phyloP scores from a whole-genome alignment of 2,888 invertebrate genomes.

The Luffia ferchaultella region DNA sequence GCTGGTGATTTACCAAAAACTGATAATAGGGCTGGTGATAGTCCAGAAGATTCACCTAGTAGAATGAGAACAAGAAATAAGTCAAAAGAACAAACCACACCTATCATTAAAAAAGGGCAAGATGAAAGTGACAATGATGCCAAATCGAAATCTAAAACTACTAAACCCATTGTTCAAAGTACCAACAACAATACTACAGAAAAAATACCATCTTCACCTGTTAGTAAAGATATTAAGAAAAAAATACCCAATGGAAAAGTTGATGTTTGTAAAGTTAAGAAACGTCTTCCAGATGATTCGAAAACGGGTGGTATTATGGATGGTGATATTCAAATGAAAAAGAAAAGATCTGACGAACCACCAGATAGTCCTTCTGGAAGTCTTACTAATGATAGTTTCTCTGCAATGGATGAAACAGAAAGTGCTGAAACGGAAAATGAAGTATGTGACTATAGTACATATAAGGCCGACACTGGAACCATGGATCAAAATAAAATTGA shows the following conservation, averaged over 20 bases:
- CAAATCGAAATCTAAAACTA: slow-evolving; percentile 30
- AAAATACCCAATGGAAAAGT: slow-evolving; percentile 53
- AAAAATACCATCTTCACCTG: slow-evolving; percentile 42
- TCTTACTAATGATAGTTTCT: slow-evolving; percentile 85
- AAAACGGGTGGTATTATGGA: slow-evolving; percentile 68
- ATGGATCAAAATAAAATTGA: slow-evolving; percentile 42
- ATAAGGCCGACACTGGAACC: slow-evolving; percentile 49
- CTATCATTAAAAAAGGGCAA: slow-evolving; percentile 46
- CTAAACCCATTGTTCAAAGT: slow-evolving; percentile 24
- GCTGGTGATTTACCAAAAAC: slow-evolving; percentile 81
- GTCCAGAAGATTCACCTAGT: slow-evolving; percentile 84
- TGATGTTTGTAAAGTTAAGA: slow-evolving; percentile 65
- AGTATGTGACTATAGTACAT: slow-evolving; percentile 56
- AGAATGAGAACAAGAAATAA: slow-evolving; percentile 90
- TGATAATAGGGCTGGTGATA: slow-evolving; percentile 81
- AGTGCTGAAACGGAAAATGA: slow-evolving; percentile 56
- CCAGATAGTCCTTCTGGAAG: slow-evolving; percentile 84
- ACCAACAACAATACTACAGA: slow-evolving; percentile 45
- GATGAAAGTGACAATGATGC: slow-evolving; percentile 59
- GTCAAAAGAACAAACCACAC: slow-evolving; percentile 76
- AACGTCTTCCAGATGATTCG: slow-evolving; percentile 60
- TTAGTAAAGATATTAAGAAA: slow-evolving; percentile 42
- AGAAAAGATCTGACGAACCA: slow-evolving; percentile 57
- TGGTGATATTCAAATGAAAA: slow-evolving; percentile 68
- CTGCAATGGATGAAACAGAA: slow-evolving; percentile 76